Evolutionary conservation across 1,140 invertebrate species (phyloP).

Genomic region (Mamestra configurata): DNA sequence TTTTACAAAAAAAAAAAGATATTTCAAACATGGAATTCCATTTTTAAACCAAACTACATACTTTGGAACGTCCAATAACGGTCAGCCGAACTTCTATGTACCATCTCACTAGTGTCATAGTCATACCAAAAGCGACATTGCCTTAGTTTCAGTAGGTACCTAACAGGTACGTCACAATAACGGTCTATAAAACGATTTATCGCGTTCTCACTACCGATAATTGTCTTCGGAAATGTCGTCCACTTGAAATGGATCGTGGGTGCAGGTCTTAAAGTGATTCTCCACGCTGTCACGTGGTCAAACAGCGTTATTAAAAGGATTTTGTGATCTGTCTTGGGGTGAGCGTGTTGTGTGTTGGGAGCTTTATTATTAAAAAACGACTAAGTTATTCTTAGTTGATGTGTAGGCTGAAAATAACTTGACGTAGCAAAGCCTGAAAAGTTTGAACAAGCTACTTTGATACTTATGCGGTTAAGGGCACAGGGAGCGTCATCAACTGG

Average conservation of each 20-base stretch:
- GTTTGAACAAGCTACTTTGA: too few relatives aligned
- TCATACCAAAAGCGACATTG: conserved; percentile 67
- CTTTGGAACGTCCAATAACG: conserved; percentile 16
- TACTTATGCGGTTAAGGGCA: too few relatives aligned
- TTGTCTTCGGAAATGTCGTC: conserved; percentile 75
- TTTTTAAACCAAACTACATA: not conserved
- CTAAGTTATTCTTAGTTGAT: too few relatives aligned
- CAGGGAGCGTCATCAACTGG: too few relatives aligned
- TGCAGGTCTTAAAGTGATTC: conserved; percentile 58
- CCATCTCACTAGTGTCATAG: conserved; percentile 14
- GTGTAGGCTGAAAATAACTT: too few relatives aligned
- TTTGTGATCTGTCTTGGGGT: not conserved
- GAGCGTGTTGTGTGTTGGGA: too few relatives aligned
- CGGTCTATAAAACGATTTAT: conserved; percentile 79
- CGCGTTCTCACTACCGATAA: conserved; percentile 67
- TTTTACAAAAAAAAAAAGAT: not conserved
- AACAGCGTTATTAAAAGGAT: conserved; percentile 19
- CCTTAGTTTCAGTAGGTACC: conserved; percentile 66
- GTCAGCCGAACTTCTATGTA: not conserved
- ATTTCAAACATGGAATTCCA: not conserved
- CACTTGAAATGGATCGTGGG: conserved; percentile 70
- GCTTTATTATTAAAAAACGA: too few relatives aligned
- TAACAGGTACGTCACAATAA: conserved; percentile 65
- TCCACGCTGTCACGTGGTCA: conserved; percentile 63
- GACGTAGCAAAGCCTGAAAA: too few relatives aligned